A percentile compares a stretch with the other conserved stretches of the same genome.
Evolutionary conservation across 2,797 vertebrate genomes (phyloP).

Genomic region (Ceyx erithaca): DNA sequence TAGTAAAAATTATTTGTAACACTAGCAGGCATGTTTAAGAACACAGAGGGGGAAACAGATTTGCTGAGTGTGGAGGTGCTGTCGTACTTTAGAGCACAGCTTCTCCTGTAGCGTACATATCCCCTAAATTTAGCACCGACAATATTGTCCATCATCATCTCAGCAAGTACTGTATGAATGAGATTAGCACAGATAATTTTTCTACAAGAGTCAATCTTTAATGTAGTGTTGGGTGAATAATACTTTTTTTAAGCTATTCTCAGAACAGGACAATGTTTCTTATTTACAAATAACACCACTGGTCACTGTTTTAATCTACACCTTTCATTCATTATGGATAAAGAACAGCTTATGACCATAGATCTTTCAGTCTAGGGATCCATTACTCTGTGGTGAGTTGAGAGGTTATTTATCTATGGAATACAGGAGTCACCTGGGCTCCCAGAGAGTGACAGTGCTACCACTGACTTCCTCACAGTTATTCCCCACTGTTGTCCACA

Average conservation of each 20-base stretch:
- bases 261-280: constrained; percentile 18
- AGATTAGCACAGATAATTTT: not conserved
- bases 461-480: not conserved
- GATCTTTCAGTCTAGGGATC: not conserved
- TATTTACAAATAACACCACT: not conserved
- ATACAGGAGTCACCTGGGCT: not conserved
- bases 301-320: constrained; percentile 26
- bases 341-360: not conserved
- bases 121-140: not conserved
- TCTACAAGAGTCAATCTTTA: not conserved
- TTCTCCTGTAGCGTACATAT: not conserved
- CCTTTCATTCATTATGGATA: constrained; percentile 27
- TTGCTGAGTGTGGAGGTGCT: not conserved
- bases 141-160: constrained; percentile 1
- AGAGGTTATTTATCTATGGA: not conserved
- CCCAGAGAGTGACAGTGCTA: not conserved
- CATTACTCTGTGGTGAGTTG: not conserved
- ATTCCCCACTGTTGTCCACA: not conserved
- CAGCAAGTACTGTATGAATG: not conserved
- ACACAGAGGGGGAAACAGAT: not conserved
- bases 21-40: not conserved
- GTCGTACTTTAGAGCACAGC: not conserved
- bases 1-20: constrained; percentile 34
- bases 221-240: not conserved
- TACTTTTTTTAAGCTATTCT: not conserved